Evolutionary conservation across 2,888 invertebrate species (phyloP).

Genomic region (Tetheella fluctuosa): DNA sequence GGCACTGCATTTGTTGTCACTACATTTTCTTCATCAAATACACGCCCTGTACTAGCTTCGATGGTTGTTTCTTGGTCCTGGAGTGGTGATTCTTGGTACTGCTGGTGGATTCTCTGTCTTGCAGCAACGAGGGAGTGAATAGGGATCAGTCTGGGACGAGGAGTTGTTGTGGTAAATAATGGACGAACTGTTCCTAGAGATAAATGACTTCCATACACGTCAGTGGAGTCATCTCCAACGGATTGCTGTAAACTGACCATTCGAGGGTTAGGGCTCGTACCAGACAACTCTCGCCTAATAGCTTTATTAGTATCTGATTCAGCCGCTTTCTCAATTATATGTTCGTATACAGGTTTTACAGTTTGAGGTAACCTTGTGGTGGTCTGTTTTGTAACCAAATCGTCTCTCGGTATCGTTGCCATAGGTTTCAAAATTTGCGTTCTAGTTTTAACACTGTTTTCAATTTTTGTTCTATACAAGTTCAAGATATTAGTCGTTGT

Average conservation of each 20-base stretch:
- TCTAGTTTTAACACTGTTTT: conserved; percentile 57
- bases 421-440: conserved; percentile 70
- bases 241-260: conserved; percentile 84
- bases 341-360: conserved; percentile 83
- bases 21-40: conserved; percentile 74
- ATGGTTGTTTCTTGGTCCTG: conserved; percentile 75
- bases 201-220: conserved; percentile 87
- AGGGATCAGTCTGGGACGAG: conserved; percentile 82
- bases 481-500: conserved; percentile 63
- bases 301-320: conserved; percentile 71
- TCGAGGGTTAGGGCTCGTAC: conserved; percentile 83
- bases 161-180: conserved; percentile 86
- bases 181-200: conserved; percentile 87
- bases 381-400: conserved; percentile 70
- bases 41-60: conserved; percentile 81
- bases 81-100: conserved; percentile 64
- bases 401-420: conserved; percentile 60
- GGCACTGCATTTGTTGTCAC: conserved; percentile 82
- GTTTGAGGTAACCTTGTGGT: conserved; percentile 68
- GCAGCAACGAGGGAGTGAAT: conserved; percentile 78
- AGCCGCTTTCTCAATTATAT: conserved; percentile 71
- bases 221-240: conserved; percentile 86
- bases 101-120: conserved; percentile 76
- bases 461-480: conserved; percentile 64
- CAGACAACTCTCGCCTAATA: conserved; percentile 86